Conservation (phyloP, 1,140 invertebrate genomes). For the Drosophila fuyamai region DNA sequence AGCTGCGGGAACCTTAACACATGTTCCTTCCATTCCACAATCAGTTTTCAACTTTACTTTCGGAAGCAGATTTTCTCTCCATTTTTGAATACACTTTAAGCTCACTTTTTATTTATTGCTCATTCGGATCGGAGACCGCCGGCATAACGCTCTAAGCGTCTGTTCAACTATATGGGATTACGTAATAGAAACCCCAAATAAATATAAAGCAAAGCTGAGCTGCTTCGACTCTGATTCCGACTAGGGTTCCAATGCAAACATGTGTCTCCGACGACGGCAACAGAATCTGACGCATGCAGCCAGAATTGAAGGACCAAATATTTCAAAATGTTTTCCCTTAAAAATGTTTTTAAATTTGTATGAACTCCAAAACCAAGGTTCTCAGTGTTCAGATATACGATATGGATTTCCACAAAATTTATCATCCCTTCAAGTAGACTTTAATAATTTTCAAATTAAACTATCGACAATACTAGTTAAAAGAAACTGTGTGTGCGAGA, state of each 20-base stretch:
- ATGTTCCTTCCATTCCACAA: neutral
- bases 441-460: neutral
- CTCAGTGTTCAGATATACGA: no score
- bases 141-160: conserved; percentile 37
- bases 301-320: neutral
- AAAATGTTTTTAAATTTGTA: no score
- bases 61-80: neutral
- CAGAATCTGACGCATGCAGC: neutral
- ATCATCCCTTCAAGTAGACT: no score
- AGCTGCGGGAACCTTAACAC: conserved; percentile 11
- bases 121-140: conserved; percentile 26
- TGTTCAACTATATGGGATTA: conserved; percentile 57
- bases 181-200: conserved; percentile 68
- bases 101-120: conserved; percentile 60
- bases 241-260: conserved; percentile 51
- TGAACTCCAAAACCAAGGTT: no score
- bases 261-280: conserved; percentile 36
- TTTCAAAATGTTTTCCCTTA: neutral
- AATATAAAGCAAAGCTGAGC: conserved; percentile 57
- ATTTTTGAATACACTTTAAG: conserved; percentile 3
- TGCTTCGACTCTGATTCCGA: conserved; percentile 37
- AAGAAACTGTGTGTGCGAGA: no score
- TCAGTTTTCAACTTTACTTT: neutral
- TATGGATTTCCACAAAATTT: no score
- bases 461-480: no score